Evolutionary conservation across 2,113 vertebrate genomes (phyloP).

Genomic region (Ploceus nigricollis): DNA sequence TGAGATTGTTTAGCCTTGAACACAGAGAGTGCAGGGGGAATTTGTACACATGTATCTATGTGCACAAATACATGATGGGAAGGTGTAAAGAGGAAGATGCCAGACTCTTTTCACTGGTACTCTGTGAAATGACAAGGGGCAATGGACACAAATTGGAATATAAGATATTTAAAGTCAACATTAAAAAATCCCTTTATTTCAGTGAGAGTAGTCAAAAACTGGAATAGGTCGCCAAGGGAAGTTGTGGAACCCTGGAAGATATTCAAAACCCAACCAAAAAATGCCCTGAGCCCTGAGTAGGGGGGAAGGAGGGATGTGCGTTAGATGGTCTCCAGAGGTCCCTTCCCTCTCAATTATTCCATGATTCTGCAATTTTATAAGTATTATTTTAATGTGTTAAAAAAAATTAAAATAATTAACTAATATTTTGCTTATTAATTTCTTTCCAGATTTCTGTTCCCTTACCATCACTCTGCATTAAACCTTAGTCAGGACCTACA

Average conservation of each 20-base stretch:
- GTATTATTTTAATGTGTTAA: too few species aligned
- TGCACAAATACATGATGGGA: background rate
- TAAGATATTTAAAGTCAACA: background rate
- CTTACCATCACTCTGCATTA: background rate
- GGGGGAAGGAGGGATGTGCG: fast-evolving
- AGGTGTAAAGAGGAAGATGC: background rate
- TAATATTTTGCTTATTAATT: background rate
- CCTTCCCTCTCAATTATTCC: background rate
- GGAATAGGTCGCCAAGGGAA: background rate
- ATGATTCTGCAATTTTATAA: background rate
- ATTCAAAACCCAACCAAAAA: background rate
- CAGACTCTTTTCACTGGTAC: background rate
- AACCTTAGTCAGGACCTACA: background rate
- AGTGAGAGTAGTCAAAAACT: background rate
- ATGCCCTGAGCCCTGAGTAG: background rate
- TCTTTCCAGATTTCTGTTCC: background rate
- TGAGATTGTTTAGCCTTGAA: background rate
- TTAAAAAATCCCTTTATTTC: background rate
- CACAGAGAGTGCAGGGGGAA: background rate
- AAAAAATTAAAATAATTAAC: background rate
- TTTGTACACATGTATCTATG: background rate
- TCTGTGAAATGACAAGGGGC: background rate
- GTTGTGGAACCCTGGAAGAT: background rate
- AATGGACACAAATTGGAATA: background rate
- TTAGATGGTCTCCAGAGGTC: background rate